These are phyloP conservation scores for Drosophila stalkeri DNA, from an alignment of 2,888 invertebrate genomes.

Conservation along the genomic window DNA sequence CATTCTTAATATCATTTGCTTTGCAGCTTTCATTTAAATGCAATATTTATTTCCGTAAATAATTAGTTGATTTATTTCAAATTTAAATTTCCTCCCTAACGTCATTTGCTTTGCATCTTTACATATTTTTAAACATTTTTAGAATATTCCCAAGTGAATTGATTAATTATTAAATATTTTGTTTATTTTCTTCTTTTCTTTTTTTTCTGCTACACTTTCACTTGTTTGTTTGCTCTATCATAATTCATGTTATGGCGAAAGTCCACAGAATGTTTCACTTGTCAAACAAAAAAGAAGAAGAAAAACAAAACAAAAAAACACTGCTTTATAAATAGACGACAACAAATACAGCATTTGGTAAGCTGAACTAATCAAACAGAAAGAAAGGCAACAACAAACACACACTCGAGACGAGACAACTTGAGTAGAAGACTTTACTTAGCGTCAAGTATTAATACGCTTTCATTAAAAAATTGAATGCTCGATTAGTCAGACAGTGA, in stretches of 20 bases:
- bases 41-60: no score
- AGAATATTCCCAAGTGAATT: neutral
- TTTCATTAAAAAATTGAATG: constrained; percentile 79
- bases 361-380: constrained; percentile 56
- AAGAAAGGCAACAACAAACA: constrained; percentile 47
- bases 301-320: neutral
- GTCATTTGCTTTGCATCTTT: no score
- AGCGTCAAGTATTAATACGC: constrained; percentile 71
- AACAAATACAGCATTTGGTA: constrained; percentile 32
- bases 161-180: neutral
- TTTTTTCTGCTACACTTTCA: constrained; percentile 30
- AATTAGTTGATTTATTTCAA: no score
- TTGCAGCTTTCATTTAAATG: no score
- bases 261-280: constrained; percentile 48
- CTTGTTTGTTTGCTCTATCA: constrained; percentile 5
- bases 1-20: no score
- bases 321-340: constrained; percentile 51
- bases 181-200: no score
- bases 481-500: constrained; percentile 72
- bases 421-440: constrained; percentile 56
- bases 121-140: no score
- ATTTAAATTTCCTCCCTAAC: no score
- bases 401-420: constrained; percentile 31
- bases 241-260: constrained; percentile 21
- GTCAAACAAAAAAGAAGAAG: constrained; percentile 40